phyloP scores from a whole-genome alignment of 2,888 invertebrate species.

The Nemotelus nigrinus region DNA sequence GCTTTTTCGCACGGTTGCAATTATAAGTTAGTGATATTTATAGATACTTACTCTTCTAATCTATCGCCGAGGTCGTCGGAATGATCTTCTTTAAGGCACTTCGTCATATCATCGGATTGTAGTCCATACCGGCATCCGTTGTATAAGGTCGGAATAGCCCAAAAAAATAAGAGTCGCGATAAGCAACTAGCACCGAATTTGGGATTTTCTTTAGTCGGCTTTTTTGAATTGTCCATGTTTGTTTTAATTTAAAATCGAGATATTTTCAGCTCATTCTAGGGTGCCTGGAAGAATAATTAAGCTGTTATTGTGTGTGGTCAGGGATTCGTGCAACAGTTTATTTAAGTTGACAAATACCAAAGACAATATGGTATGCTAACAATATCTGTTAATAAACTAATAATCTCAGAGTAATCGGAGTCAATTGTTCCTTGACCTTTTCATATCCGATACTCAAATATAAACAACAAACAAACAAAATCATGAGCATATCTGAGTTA shows the following conservation, averaged over 20 bases:
- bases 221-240: constrained; percentile 62
- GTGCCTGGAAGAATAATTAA: background rate
- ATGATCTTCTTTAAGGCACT: constrained; percentile 71
- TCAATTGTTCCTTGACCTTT: too few relatives aligned
- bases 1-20: too few relatives aligned
- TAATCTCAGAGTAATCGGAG: too few relatives aligned
- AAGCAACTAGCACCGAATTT: constrained; percentile 60
- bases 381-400: too few relatives aligned
- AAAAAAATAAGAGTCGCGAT: constrained; percentile 62
- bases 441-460: too few relatives aligned
- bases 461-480: too few relatives aligned
- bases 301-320: too few relatives aligned
- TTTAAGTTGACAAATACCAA: background rate
- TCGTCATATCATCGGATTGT: constrained; percentile 74
- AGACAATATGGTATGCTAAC: background rate
- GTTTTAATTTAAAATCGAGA: background rate
- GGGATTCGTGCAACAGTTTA: too few relatives aligned
- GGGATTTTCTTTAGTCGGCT: constrained; percentile 62
- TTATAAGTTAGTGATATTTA: too few relatives aligned
- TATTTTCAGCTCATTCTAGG: constrained; percentile 10
- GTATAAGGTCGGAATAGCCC: constrained; percentile 62
- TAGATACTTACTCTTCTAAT: constrained; percentile 60
- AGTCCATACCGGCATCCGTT: constrained; percentile 64
- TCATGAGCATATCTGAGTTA: too few relatives aligned
- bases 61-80: constrained; percentile 63